A percentile compares a stretch with the other conserved stretches of the same genome.
phyloP scores from a whole-genome alignment of 1,140 invertebrate genomes.

The Xylocopa sonorina region DNA sequence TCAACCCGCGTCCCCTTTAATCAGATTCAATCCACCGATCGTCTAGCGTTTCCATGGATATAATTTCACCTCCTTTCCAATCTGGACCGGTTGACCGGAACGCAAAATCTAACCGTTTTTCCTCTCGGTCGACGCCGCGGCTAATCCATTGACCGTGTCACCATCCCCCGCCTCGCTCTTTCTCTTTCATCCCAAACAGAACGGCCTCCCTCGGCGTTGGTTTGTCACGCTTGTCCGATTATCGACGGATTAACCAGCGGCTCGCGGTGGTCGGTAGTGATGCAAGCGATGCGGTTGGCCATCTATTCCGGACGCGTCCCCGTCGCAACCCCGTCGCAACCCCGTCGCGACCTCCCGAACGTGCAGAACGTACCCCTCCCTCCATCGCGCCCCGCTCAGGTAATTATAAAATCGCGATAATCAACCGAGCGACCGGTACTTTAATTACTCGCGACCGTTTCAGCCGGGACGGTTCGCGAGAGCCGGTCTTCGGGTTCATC shows the following conservation, averaged over 20 bases:
- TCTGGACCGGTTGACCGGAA: background rate
- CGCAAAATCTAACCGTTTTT: slow-evolving; percentile 35
- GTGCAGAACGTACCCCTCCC: too few relatives aligned
- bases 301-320: background rate
- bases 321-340: background rate
- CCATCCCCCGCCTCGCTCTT: background rate
- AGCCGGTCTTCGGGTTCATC: background rate
- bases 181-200: background rate
- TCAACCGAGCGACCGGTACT: background rate
- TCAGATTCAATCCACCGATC: background rate
- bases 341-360: background rate
- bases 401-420: slow-evolving; percentile 28
- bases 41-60: background rate
- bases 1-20: background rate
- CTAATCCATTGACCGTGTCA: slow-evolving; percentile 17
- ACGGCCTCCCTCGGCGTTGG: slow-evolving; percentile 15
- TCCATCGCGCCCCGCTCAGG: too few relatives aligned
- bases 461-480: background rate
- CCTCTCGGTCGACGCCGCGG: slow-evolving; percentile 3
- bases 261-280: slow-evolving; percentile 6
- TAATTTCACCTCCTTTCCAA: background rate
- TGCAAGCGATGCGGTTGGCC: slow-evolving; percentile 32
- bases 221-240: slow-evolving; percentile 64
- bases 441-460: background rate
- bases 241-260: slow-evolving; percentile 66